phyloP scores from a whole-genome alignment of 2,113 vertebrate genomes.

The Phaetusa simplex region DNA sequence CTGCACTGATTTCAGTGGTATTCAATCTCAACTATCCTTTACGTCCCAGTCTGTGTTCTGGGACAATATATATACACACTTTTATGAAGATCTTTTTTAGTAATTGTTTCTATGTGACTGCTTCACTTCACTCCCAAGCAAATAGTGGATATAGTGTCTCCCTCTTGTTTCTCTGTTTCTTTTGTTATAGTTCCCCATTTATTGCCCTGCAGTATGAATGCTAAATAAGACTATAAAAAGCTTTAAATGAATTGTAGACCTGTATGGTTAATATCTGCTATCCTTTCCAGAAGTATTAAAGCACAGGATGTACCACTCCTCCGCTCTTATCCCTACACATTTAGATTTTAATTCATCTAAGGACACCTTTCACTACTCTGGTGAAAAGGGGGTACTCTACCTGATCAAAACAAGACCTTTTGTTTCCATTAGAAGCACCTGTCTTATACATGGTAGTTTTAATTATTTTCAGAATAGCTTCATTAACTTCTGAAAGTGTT shows the following conservation, averaged over 20 bases:
- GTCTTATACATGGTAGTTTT: slow-evolving; percentile 35
- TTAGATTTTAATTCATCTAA: slow-evolving; percentile 46
- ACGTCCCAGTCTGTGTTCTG: neutral
- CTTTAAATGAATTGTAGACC: neutral
- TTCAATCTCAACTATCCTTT: neutral
- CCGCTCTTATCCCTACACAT: neutral
- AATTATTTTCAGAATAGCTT: slow-evolving; percentile 67
- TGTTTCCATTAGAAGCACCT: slow-evolving; percentile 40
- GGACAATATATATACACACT: neutral
- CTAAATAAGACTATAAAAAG: neutral
- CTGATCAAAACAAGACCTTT: slow-evolving; percentile 17
- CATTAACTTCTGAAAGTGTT: slow-evolving; percentile 67
- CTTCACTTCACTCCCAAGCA: neutral
- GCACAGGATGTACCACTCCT: neutral
- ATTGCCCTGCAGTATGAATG: neutral
- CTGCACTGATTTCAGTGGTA: neutral
- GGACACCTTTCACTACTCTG: slow-evolving; percentile 24
- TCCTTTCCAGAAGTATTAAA: neutral
- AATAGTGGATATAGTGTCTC: neutral
- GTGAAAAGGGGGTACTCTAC: neutral
- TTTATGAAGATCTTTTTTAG: neutral
- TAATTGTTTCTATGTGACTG: neutral
- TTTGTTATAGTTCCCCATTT: neutral
- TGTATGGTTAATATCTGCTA: slow-evolving; percentile 10
- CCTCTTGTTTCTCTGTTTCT: neutral